Percentiles rank a stretch among this genome's conserved stretches.
These are phyloP conservation scores for Mnemiopsis leidyi DNA, from an alignment of 37 sponge, comb jelly and placozoan genomes.

Conservation along the genomic window DNA sequence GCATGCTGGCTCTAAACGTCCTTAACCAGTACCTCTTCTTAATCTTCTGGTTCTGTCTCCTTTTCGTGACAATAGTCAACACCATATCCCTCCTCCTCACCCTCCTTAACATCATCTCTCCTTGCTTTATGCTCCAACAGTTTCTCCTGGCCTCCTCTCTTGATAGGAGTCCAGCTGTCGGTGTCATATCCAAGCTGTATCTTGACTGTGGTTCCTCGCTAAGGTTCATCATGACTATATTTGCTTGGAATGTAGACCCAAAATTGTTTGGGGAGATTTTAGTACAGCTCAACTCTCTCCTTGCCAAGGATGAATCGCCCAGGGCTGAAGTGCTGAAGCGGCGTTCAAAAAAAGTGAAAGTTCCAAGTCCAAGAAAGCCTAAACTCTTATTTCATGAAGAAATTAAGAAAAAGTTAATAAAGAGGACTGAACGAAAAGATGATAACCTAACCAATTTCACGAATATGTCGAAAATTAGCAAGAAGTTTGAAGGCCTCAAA, in stretches of 20 bases:
- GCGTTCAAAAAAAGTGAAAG: too few species aligned
- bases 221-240: slow-evolving; percentile 1
- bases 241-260: not conserved
- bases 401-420: not conserved
- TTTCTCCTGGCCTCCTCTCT: not conserved
- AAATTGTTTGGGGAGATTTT: slow-evolving; percentile 40
- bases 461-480: too few species aligned
- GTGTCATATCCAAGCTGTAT: not conserved
- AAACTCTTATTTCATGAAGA: not conserved
- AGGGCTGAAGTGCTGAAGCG: too few species aligned
- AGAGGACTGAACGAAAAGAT: not conserved
- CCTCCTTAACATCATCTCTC: not conserved
- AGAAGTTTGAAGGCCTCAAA: too few species aligned
- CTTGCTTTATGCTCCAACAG: not conserved
- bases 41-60: slow-evolving; percentile 3
- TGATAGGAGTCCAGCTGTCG: not conserved
- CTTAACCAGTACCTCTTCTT: slow-evolving; percentile 49
- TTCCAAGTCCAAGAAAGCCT: too few species aligned
- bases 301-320: too few species aligned
- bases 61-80: not conserved
- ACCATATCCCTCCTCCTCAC: slow-evolving; percentile 14
- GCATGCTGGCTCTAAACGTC: slow-evolving; percentile 35
- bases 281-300: slow-evolving; percentile 9
- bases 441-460: not conserved
- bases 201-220: not conserved